phyloP scores from a whole-genome alignment of 2,888 invertebrate species.

The Orchestes rusci region DNA sequence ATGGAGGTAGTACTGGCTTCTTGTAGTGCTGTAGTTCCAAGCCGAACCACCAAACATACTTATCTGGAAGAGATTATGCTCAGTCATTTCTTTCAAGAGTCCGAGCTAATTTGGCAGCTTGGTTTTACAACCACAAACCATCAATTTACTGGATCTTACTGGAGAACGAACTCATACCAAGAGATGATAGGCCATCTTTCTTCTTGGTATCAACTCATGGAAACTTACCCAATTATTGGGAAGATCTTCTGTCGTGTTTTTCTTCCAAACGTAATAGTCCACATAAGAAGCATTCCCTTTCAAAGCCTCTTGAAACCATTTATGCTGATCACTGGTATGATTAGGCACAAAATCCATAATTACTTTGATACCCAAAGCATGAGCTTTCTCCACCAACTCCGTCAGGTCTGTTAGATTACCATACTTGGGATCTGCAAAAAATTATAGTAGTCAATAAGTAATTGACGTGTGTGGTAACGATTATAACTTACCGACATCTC shows the following conservation, averaged over 20 bases:
- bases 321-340: constrained; percentile 69
- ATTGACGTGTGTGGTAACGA: no score
- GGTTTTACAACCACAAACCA: no score
- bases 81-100: not conserved
- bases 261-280: constrained; percentile 72
- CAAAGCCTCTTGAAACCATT: constrained; percentile 73
- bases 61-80: constrained; percentile 26
- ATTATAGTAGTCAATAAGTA: no score
- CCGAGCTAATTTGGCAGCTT: no score
- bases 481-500: constrained; percentile 48
- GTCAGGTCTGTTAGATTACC: constrained; percentile 69
- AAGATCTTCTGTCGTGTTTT: constrained; percentile 40
- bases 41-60: constrained; percentile 35
- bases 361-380: constrained; percentile 48
- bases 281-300: constrained; percentile 53
- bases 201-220: no score
- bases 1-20: constrained; percentile 74
- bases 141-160: no score
- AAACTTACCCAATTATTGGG: constrained; percentile 77
- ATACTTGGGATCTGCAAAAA: constrained; percentile 64
- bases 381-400: constrained; percentile 50
- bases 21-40: constrained; percentile 52
- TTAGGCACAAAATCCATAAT: constrained; percentile 46
- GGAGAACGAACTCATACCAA: no score
- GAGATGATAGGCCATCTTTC: no score